Conservation (phyloP, 2,888 invertebrate species). For the Trichopria drosophilae region DNA sequence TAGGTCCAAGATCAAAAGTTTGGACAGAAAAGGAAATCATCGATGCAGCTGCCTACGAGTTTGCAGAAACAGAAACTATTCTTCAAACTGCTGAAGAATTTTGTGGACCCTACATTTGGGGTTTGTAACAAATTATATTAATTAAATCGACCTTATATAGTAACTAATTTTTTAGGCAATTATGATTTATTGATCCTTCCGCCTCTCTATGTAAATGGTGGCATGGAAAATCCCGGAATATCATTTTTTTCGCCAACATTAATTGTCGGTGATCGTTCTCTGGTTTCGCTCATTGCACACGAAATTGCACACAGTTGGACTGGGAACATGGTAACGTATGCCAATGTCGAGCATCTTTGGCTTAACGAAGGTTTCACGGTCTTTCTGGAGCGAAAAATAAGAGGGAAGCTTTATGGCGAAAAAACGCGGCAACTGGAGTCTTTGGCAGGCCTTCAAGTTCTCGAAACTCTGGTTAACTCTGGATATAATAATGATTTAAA, state of each 20-base stretch:
- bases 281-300: conserved; percentile 88
- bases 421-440: conserved; percentile 77
- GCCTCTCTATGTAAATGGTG: conserved; percentile 91
- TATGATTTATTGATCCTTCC: conserved; percentile 90
- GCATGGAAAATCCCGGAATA: conserved; percentile 96
- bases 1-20: conserved; percentile 81
- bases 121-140: too few species aligned
- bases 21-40: conserved; percentile 88
- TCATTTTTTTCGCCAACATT: conserved; percentile 94
- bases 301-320: conserved; percentile 96
- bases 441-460: conserved; percentile 73
- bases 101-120: conserved; percentile 89
- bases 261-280: conserved; percentile 88
- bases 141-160: too few species aligned
- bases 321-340: conserved; percentile 91
- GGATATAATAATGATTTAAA: too few species aligned
- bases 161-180: conserved; percentile 54
- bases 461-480: conserved; percentile 73
- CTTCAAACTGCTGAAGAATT: conserved; percentile 78
- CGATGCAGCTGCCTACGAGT: conserved; percentile 83
- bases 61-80: conserved; percentile 83
- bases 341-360: conserved; percentile 94
- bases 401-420: conserved; percentile 69
- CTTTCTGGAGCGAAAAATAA: conserved; percentile 85
- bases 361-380: conserved; percentile 94